Conservation (phyloP, 2,113 vertebrate species). For the Brachyhypopomus gauderio region DNA sequence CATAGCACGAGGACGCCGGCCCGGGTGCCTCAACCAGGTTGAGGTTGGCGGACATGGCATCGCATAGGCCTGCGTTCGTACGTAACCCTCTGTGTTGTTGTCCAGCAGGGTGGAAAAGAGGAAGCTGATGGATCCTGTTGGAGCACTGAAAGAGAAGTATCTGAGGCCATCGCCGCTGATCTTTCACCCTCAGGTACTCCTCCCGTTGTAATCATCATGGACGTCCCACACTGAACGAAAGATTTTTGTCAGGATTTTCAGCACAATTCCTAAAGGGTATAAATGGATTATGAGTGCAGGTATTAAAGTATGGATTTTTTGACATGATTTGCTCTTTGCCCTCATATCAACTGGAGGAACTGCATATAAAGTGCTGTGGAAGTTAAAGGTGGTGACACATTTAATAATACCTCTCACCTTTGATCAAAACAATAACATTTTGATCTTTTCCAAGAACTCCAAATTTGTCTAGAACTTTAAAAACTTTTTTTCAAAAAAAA, state of each 20-base stretch:
- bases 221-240: not conserved
- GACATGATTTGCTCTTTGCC: too few relatives aligned
- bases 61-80: slow-evolving; percentile 76
- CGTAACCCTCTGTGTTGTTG: slow-evolving; percentile 94
- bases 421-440: too few relatives aligned
- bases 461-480: too few relatives aligned
- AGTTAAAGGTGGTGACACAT: too few relatives aligned
- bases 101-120: slow-evolving; percentile 99
- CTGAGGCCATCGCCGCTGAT: slow-evolving; percentile 90
- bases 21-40: not conserved
- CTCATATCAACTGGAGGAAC: too few relatives aligned
- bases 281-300: not conserved
- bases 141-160: slow-evolving; percentile 96
- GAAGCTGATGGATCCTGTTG: slow-evolving; percentile 95
- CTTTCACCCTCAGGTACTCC: slow-evolving; percentile 93
- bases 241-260: too few relatives aligned
- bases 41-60: not conserved
- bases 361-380: too few relatives aligned
- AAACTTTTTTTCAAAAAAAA: too few relatives aligned
- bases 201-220: not conserved
- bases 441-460: too few relatives aligned
- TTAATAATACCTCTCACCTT: too few relatives aligned
- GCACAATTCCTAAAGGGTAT: not conserved
- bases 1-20: slow-evolving; percentile 19
- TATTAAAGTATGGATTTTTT: too few relatives aligned